Base-by-base conservation (phyloP, 2,888 invertebrate genomes). In the Mesorhabditis spiculigera region DNA sequence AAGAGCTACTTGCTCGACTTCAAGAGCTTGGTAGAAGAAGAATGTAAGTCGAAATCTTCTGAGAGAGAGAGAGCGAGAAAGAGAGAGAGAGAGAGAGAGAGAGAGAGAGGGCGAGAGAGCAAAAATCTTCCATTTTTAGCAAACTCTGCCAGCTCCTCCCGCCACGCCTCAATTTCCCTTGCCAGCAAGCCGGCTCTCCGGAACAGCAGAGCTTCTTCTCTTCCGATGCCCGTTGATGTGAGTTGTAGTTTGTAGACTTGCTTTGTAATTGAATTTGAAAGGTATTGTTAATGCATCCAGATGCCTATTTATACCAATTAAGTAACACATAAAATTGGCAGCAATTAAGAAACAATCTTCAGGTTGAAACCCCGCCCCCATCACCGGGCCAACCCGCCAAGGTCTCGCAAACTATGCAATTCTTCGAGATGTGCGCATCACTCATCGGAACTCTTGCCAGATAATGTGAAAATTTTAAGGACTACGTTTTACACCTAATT, bases 391-490 rank as follows among this genome's bases (percentile, higher is more conserved):
- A 28, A 28, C 28, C 80, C 61, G 79, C 82, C 16, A 79, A 80
- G 66, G 95, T 97, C 86, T 86, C 85, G 8, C 95, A 95, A 87
- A 97, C 97, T 3, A 95, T 99, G 93, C 97, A 98, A 89, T 99
- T 99, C 89, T 99, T 99, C 86, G 98, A 99, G 89, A 98, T 98
- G 95, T 98, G 98, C 88, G 95, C 98, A 41, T 93, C 94, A 4
- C 90, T 99, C 65, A 99, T 99, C 82, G 95, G 96, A 74, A 96
- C 98, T 82, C 89, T 99, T 75, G 98, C 98, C 45, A 92, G 95
- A 88, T 95, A 67, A 72, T 65, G 28, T 1, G 28, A 28, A 28
- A 28, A 28, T 28, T 28, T 28, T 28, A 28, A 28, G 28, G 28
- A 28, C 28, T 28, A 28, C 28, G 1, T 1, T 28, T 28, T 28